Evolutionary conservation across 2,888 invertebrate species (phyloP).

Genomic region (Coleophora flavipennella): DNA sequence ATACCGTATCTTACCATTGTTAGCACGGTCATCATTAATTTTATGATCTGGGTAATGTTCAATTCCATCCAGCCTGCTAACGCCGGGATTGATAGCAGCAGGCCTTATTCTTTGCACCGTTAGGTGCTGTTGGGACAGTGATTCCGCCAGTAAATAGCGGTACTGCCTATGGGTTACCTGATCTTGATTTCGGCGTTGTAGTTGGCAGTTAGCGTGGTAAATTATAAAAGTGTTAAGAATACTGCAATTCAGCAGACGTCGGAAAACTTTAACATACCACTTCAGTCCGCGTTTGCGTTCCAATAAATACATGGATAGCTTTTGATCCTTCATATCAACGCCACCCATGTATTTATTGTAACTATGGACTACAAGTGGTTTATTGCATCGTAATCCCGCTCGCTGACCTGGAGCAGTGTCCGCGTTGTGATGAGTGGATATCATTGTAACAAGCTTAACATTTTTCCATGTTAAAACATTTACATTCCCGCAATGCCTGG

Average conservation of each 20-base stretch:
- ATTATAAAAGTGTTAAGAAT: constrained; percentile 3
- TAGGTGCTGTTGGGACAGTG: neutral
- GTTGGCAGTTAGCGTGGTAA: too few species aligned
- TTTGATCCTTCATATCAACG: constrained; percentile 15
- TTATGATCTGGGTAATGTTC: constrained; percentile 4
- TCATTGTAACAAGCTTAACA: constrained; percentile 10
- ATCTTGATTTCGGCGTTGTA: too few species aligned
- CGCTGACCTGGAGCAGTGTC: neutral
- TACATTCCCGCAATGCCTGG: constrained; percentile 9
- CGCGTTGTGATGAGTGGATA: neutral
- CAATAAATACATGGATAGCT: constrained; percentile 11
- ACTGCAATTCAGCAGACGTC: constrained; percentile 7
- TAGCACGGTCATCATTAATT: neutral
- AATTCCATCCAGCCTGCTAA: neutral
- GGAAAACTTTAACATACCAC: constrained; percentile 15
- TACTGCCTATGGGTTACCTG: neutral
- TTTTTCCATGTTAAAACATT: constrained; percentile 11
- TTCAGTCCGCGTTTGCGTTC: constrained; percentile 14
- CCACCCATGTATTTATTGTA: constrained; percentile 18
- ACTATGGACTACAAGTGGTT: constrained; percentile 1
- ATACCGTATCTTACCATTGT: neutral
- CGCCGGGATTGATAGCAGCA: neutral
- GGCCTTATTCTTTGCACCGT: neutral
- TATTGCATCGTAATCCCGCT: neutral
- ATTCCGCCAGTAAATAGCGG: neutral